These are phyloP conservation scores for Cremastinae sp. DNA, from an alignment of 2,888 invertebrate species.

Conservation along the genomic window DNA sequence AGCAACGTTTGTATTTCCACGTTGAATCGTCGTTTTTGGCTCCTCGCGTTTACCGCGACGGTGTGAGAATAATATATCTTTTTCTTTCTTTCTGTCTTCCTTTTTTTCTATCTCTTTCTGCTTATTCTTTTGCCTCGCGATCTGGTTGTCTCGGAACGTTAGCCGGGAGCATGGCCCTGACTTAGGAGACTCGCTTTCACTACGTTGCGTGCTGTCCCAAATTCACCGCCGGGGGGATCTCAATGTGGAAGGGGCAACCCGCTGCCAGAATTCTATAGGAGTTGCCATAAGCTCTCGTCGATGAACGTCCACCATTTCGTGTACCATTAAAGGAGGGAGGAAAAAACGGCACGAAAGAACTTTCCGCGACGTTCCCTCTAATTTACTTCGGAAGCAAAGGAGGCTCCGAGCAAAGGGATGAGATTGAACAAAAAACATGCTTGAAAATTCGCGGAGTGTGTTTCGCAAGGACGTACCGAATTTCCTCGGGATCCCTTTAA, in stretches of 20 bases:
- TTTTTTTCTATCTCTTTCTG: background rate
- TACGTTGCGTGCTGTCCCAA: slow-evolving; percentile 3
- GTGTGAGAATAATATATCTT: too few relatives aligned
- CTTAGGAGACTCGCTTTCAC: slow-evolving; percentile 9
- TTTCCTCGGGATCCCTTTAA: slow-evolving; percentile 51
- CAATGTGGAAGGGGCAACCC: background rate
- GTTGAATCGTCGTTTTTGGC: slow-evolving; percentile 25
- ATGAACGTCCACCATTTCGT: slow-evolving; percentile 46
- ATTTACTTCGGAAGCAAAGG: slow-evolving; percentile 36
- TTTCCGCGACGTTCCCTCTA: slow-evolving; percentile 42
- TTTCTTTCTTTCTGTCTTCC: background rate
- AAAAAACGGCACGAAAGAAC: background rate
- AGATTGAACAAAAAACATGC: slow-evolving; percentile 33
- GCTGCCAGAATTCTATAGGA: slow-evolving; percentile 11
- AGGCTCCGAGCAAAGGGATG: background rate
- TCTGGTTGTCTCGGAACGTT: background rate
- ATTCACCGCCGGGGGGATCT: background rate
- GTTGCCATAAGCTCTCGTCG: slow-evolving; percentile 40
- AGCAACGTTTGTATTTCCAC: slow-evolving; percentile 49
- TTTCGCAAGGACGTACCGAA: slow-evolving; percentile 34
- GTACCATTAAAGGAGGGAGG: slow-evolving; percentile 11
- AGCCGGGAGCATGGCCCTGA: background rate
- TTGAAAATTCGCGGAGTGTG: slow-evolving; percentile 46
- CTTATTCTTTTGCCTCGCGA: background rate
- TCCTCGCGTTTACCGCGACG: slow-evolving; percentile 28